Evolutionary conservation across 2,888 invertebrate species (phyloP).

Genomic region (Gastracanthus pulcherrimus): DNA sequence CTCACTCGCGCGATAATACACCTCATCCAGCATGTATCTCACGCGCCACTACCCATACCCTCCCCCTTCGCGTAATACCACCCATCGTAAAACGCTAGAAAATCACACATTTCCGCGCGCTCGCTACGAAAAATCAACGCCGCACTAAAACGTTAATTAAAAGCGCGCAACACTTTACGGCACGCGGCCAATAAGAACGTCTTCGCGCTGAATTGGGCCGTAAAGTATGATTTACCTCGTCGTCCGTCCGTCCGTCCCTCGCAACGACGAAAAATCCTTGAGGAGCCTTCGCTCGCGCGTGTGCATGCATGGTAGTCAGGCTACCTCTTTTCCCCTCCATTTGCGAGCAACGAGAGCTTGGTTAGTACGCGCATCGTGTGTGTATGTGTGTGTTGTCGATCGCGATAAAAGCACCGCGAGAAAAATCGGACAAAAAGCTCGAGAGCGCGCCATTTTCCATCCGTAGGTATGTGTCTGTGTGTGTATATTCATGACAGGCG

Average conservation of each 20-base stretch:
- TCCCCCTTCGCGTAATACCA: neutral
- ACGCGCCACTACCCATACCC: too few species aligned
- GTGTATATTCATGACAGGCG: neutral
- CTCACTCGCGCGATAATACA: too few species aligned
- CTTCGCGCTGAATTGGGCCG: slow-evolving; percentile 1
- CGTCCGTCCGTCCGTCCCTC: neutral
- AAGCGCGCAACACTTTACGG: slow-evolving; percentile 6
- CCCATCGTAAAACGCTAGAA: neutral
- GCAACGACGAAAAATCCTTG: slow-evolving; percentile 42
- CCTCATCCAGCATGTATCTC: too few species aligned
- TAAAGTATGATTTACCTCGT: slow-evolving; percentile 48
- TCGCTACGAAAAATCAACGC: slow-evolving; percentile 14
- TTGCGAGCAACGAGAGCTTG: neutral
- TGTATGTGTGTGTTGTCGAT: too few species aligned
- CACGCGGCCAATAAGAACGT: slow-evolving; percentile 5
- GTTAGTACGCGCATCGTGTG: slow-evolving; percentile 13
- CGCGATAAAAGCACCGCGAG: slow-evolving; percentile 42
- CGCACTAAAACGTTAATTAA: slow-evolving; percentile 38
- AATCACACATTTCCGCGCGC: neutral
- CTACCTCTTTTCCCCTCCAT: neutral
- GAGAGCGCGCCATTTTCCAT: neutral
- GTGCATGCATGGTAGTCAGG: neutral
- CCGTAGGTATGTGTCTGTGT: neutral
- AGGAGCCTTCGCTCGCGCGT: neutral
- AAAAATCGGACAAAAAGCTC: slow-evolving; percentile 26